Evolutionary conservation across 2,888 invertebrate species (phyloP).

Genomic region (Tetrapedia diversipes): DNA sequence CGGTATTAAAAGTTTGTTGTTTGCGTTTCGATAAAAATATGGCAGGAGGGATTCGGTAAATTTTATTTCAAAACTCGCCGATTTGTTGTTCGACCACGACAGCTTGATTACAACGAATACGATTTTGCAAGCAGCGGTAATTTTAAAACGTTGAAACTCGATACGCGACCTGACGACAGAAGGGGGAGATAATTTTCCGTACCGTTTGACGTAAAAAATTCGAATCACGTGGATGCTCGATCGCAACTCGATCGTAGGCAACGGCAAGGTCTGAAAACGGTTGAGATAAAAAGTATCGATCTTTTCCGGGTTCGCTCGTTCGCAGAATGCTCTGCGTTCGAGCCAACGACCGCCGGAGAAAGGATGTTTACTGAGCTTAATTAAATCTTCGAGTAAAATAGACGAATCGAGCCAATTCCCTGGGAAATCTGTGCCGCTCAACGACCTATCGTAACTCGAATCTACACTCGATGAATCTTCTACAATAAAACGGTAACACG

Average conservation of each 20-base stretch:
- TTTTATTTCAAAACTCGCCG: background rate
- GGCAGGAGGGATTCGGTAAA: too few species aligned
- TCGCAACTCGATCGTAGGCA: too few species aligned
- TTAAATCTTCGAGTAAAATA: slow-evolving; percentile 25
- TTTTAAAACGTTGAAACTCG: background rate
- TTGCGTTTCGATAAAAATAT: background rate
- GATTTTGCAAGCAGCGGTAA: background rate
- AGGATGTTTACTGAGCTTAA: slow-evolving; percentile 27
- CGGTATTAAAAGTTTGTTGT: too few species aligned
- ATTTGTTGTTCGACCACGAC: background rate
- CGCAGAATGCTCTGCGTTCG: background rate
- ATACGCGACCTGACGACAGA: slow-evolving; percentile 30
- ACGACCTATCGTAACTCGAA: background rate
- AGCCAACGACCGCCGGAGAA: background rate
- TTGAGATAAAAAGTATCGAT: background rate
- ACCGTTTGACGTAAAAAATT: too few species aligned
- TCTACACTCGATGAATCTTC: background rate
- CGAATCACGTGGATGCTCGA: too few species aligned
- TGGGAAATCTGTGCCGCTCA: slow-evolving; percentile 4
- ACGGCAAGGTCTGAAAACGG: background rate
- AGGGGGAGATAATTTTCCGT: background rate
- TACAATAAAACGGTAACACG: background rate
- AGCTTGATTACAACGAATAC: too few species aligned
- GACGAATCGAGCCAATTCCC: background rate
- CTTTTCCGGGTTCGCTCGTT: background rate